phyloP scores from a whole-genome alignment of 2,888 invertebrate genomes.

The Hydrotaea diabolus region DNA sequence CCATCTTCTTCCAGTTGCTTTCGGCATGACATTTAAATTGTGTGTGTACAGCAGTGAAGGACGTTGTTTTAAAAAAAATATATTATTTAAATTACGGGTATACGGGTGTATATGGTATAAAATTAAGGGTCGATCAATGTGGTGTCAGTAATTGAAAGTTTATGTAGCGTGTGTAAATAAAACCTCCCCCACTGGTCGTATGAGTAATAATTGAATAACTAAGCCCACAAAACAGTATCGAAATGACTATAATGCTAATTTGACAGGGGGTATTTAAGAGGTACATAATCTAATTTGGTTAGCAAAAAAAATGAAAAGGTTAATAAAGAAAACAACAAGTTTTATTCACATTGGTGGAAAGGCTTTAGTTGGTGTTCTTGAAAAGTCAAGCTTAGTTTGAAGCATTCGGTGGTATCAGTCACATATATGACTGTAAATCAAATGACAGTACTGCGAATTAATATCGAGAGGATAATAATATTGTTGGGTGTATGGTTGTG shows the following conservation, averaged over 20 bases:
- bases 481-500: too few species aligned
- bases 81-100: too few species aligned
- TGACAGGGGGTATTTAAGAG: not conserved
- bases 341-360: too few species aligned
- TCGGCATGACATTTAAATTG: too few species aligned
- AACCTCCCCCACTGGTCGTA: not conserved
- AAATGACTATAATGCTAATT: slow-evolving; percentile 6
- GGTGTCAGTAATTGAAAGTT: slow-evolving; percentile 18
- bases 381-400: too few species aligned
- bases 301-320: not conserved
- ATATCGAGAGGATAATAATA: too few species aligned
- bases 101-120: not conserved
- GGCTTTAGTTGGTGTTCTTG: too few species aligned
- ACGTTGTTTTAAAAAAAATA: not conserved
- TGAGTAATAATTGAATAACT: not conserved
- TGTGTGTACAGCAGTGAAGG: not conserved
- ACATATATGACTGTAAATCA: too few species aligned
- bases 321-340: not conserved
- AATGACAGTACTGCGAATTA: too few species aligned
- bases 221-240: not conserved
- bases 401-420: too few species aligned
- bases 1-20: too few species aligned
- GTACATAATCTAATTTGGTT: not conserved
- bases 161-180: not conserved
- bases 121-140: not conserved